A percentile compares a stretch with the other conserved stretches of the same genome.
These are phyloP conservation scores for Monopis laevigella DNA, from an alignment of 2,888 invertebrate species.

Conservation along the genomic window DNA sequence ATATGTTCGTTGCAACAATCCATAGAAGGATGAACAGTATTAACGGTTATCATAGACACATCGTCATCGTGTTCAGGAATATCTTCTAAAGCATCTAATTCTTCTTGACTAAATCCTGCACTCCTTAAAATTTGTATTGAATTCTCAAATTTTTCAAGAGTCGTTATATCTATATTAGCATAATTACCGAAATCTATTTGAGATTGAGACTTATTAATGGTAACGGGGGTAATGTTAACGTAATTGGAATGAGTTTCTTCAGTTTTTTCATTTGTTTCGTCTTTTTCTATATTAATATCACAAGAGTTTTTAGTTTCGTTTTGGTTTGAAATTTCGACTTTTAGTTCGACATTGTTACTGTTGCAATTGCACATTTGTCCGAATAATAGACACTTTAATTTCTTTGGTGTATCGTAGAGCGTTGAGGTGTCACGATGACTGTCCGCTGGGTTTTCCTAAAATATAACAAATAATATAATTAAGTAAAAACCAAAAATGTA, in stretches of 20 bases:
- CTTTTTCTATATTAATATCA: slow-evolving; percentile 37
- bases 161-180: slow-evolving; percentile 81
- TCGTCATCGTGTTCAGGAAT: slow-evolving; percentile 51
- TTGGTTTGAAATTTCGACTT: slow-evolving; percentile 52
- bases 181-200: slow-evolving; percentile 66
- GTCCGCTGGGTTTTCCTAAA: slow-evolving; percentile 58
- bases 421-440: slow-evolving; percentile 43
- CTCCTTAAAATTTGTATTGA: slow-evolving; percentile 73
- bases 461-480: slow-evolving; percentile 14
- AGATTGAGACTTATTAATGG: slow-evolving; percentile 30
- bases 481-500: not conserved
- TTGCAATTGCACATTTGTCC: slow-evolving; percentile 68
- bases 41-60: slow-evolving; percentile 46
- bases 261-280: slow-evolving; percentile 26
- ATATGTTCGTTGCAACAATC: slow-evolving; percentile 48
- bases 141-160: slow-evolving; percentile 81
- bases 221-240: slow-evolving; percentile 54
- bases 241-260: slow-evolving; percentile 52
- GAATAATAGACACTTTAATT: slow-evolving; percentile 73
- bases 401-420: slow-evolving; percentile 80
- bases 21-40: slow-evolving; percentile 42
- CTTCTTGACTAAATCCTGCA: slow-evolving; percentile 68
- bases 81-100: slow-evolving; percentile 57
- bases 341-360: slow-evolving; percentile 66
- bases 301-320: slow-evolving; percentile 29